Evolutionary conservation across 2,113 vertebrate species (phyloP).

Genomic region (Anoplopoma fimbria): DNA sequence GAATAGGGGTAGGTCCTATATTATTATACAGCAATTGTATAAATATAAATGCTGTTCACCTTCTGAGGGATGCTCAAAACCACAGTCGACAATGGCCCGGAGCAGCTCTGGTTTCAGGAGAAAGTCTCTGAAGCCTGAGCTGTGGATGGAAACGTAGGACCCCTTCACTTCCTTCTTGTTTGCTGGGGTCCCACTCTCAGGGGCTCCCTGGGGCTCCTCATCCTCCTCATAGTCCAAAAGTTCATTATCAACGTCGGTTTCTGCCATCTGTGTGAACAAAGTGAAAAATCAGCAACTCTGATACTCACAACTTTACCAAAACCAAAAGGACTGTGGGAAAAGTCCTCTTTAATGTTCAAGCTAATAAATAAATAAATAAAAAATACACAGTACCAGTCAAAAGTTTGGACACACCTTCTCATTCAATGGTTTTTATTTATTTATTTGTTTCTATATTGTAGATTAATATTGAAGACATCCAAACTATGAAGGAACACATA

Average conservation of each 20-base stretch:
- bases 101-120: slow-evolving; percentile 91
- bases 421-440: no score
- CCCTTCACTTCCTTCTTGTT: slow-evolving; percentile 91
- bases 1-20: no score
- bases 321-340: background rate
- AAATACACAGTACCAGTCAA: no score
- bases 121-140: slow-evolving; percentile 92
- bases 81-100: slow-evolving; percentile 90
- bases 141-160: slow-evolving; percentile 92
- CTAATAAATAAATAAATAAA: no score
- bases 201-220: slow-evolving; percentile 86
- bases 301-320: background rate
- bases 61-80: slow-evolving; percentile 92
- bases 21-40: background rate
- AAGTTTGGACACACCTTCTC: no score
- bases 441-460: no score
- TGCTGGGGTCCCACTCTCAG: slow-evolving; percentile 78
- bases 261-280: slow-evolving; percentile 81
- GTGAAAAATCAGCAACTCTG: background rate
- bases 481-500: no score
- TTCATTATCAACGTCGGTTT: slow-evolving; percentile 89
- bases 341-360: background rate
- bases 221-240: slow-evolving; percentile 92
- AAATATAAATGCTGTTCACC: slow-evolving; percentile 68
- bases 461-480: no score